phyloP scores from a whole-genome alignment of 2,888 invertebrate genomes.

The Spisula solida region DNA sequence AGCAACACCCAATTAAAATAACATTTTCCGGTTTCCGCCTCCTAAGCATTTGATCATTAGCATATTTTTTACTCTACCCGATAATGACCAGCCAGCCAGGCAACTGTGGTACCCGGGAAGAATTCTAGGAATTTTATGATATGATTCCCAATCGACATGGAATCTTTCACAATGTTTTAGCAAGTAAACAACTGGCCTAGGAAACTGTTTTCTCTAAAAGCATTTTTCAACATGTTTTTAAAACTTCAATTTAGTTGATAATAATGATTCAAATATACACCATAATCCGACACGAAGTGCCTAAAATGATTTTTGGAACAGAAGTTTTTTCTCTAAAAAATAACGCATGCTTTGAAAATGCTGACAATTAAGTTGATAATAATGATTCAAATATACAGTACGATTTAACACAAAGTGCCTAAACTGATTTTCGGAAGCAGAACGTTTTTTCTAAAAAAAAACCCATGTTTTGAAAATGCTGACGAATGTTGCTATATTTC shows the following conservation, averaged over 20 bases:
- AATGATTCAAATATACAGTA: background rate
- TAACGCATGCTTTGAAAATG: background rate
- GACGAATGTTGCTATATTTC: background rate
- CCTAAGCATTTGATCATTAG: constrained; percentile 23
- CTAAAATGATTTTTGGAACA: too few species aligned
- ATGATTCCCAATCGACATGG: background rate
- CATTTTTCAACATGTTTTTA: background rate
- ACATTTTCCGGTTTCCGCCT: constrained; percentile 14
- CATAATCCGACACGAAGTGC: too few species aligned
- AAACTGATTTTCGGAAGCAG: too few species aligned
- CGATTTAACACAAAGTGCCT: too few species aligned
- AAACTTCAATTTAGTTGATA: background rate
- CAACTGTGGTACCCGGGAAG: background rate
- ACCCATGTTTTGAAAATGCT: background rate
- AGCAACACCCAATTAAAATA: constrained; percentile 42
- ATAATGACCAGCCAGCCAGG: constrained; percentile 19
- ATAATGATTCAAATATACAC: background rate
- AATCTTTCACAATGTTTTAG: background rate
- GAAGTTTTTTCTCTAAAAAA: background rate
- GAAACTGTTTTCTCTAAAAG: background rate
- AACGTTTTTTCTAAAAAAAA: background rate
- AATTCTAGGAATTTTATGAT: constrained; percentile 23
- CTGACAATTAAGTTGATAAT: background rate
- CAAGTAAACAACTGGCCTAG: background rate
- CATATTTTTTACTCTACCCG: background rate